Evolutionary conservation across 2,888 invertebrate genomes (phyloP).

Genomic region (Antheraea assamensis): DNA sequence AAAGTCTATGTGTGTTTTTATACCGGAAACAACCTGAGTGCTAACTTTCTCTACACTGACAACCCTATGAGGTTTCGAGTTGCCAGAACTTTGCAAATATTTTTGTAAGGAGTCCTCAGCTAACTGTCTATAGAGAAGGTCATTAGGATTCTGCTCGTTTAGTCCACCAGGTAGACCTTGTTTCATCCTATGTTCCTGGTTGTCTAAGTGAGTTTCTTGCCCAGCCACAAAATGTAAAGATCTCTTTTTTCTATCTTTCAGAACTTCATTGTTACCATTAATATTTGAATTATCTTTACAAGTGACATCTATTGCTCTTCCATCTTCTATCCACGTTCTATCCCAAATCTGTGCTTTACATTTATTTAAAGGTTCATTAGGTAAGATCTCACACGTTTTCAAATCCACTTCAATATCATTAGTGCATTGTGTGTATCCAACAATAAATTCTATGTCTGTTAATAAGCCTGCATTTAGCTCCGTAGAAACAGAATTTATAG

Average conservation of each 20-base stretch:
- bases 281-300: slow-evolving; percentile 42
- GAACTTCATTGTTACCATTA: slow-evolving; percentile 25
- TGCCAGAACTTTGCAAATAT: slow-evolving; percentile 29
- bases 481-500: slow-evolving; percentile 67
- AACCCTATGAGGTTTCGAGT: slow-evolving; percentile 32
- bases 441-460: slow-evolving; percentile 81
- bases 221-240: slow-evolving; percentile 32
- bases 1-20: slow-evolving; percentile 64
- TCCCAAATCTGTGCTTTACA: slow-evolving; percentile 77
- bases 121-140: slow-evolving; percentile 31
- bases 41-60: slow-evolving; percentile 56
- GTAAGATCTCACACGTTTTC: slow-evolving; percentile 51
- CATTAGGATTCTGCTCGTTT: slow-evolving; percentile 29
- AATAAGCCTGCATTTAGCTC: slow-evolving; percentile 81
- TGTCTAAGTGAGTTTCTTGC: slow-evolving; percentile 20
- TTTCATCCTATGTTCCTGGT: slow-evolving; percentile 23
- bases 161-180: slow-evolving; percentile 24
- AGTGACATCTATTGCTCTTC: slow-evolving; percentile 60
- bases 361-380: slow-evolving; percentile 48
- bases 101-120: slow-evolving; percentile 39
- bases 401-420: slow-evolving; percentile 50
- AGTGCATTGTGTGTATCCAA: slow-evolving; percentile 81
- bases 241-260: slow-evolving; percentile 34
- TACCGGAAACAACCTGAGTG: slow-evolving; percentile 72
- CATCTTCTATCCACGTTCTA: slow-evolving; percentile 81